These are phyloP conservation scores for Sphinx pinastri DNA, from an alignment of 2,888 invertebrate genomes.

Conservation along the genomic window DNA sequence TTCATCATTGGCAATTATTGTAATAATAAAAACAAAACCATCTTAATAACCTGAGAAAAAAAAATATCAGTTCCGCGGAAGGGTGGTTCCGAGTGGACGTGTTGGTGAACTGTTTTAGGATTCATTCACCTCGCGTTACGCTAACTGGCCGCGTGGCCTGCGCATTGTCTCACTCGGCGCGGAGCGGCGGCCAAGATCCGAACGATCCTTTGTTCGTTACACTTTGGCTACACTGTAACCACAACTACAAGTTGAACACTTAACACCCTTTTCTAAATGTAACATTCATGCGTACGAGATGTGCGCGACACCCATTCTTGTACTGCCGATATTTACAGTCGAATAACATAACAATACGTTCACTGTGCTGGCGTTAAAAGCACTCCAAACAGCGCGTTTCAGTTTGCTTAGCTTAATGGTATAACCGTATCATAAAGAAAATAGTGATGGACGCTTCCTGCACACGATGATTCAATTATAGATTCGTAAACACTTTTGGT, in stretches of 20 bases:
- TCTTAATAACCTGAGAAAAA: constrained; percentile 11
- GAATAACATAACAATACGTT: constrained; percentile 61
- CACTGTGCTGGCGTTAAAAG: constrained; percentile 58
- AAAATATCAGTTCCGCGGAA: background rate
- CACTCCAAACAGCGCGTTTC: constrained; percentile 40
- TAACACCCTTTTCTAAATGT: constrained; percentile 69
- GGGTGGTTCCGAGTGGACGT: constrained; percentile 43
- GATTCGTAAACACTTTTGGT: constrained; percentile 41
- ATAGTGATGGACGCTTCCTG: constrained; percentile 44
- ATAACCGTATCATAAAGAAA: constrained; percentile 11
- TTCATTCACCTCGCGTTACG: constrained; percentile 79
- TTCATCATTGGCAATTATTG: constrained; percentile 24
- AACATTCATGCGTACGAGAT: constrained; percentile 61
- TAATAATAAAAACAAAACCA: constrained; percentile 21
- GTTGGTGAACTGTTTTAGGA: constrained; percentile 69
- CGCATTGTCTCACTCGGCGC: constrained; percentile 67
- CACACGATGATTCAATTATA: constrained; percentile 43
- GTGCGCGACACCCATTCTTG: constrained; percentile 56
- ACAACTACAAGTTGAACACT: constrained; percentile 66
- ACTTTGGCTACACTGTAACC: constrained; percentile 70
- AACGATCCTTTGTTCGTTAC: constrained; percentile 79
- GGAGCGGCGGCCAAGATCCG: constrained; percentile 55
- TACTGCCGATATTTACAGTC: constrained; percentile 67
- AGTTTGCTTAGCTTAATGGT: constrained; percentile 17
- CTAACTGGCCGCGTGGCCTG: constrained; percentile 66